Percentiles rank a stretch among this genome's conserved stretches.
phyloP scores from a whole-genome alignment of 2,888 invertebrate genomes.

The Drosophila ustulata region DNA sequence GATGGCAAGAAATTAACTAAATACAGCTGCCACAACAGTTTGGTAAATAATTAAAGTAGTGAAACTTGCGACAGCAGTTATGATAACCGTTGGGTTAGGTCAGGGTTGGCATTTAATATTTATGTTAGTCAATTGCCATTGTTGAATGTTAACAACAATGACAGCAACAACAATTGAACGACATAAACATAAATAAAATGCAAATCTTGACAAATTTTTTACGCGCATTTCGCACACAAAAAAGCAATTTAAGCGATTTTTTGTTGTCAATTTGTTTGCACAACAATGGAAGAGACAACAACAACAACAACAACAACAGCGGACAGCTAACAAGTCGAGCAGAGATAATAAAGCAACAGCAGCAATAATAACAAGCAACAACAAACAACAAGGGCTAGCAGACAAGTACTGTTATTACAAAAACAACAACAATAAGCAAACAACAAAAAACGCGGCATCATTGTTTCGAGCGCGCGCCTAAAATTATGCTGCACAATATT shows the following conservation, averaged over 20 bases:
- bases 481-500: conserved; percentile 62
- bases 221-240: conserved; percentile 18
- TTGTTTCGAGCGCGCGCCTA: conserved; percentile 48
- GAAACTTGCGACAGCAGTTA: not conserved
- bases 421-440: conserved; percentile 4
- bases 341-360: conserved; percentile 54
- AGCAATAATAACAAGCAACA: conserved; percentile 34
- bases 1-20: no score
- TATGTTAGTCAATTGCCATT: conserved; percentile 40
- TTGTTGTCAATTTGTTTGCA: conserved; percentile 48
- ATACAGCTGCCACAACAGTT: not conserved
- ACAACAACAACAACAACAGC: conserved; percentile 18
- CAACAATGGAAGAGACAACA: conserved; percentile 38
- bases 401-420: conserved; percentile 40
- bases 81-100: not conserved
- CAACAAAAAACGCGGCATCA: conserved; percentile 32
- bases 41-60: not conserved
- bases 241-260: conserved; percentile 28
- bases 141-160: conserved; percentile 15
- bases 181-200: conserved; percentile 42
- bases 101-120: conserved; percentile 10
- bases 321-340: conserved; percentile 62
- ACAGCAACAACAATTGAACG: conserved; percentile 21
- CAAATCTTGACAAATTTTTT: conserved; percentile 53
- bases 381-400: conserved; percentile 6